A percentile compares a stretch with the other conserved stretches of the same genome.
phyloP scores from a whole-genome alignment of 1,140 invertebrate species.

The Leptinotarsa lineolata region DNA sequence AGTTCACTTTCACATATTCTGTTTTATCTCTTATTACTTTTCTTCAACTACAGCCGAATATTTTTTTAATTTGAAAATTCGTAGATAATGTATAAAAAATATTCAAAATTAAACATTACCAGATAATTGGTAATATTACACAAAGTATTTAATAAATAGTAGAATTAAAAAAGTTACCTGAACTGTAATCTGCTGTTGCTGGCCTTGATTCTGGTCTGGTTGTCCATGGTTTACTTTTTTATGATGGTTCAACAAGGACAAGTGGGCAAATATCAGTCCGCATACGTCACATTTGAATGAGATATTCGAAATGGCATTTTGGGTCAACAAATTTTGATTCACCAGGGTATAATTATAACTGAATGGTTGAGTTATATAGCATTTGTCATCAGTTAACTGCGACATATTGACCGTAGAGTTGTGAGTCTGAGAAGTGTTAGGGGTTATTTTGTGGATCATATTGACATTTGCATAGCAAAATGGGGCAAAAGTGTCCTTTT shows the following conservation, averaged over 20 bases:
- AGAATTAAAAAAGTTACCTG: slow-evolving; percentile 48
- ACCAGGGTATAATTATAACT: slow-evolving; percentile 67
- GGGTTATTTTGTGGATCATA: slow-evolving; percentile 65
- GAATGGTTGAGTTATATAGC: slow-evolving; percentile 72
- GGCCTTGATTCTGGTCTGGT: slow-evolving; percentile 56
- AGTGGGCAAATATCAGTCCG: slow-evolving; percentile 78
- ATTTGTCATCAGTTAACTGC: slow-evolving; percentile 67
- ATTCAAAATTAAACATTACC: too few relatives aligned
- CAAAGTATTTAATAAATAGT: too few relatives aligned
- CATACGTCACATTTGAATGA: slow-evolving; percentile 87
- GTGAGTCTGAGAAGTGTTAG: slow-evolving; percentile 57
- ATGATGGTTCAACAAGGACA: slow-evolving; percentile 77
- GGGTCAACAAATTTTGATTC: slow-evolving; percentile 66
- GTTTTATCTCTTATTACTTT: too few relatives aligned
- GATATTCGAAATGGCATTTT: slow-evolving; percentile 75
- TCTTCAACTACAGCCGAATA: too few relatives aligned
- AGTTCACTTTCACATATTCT: too few relatives aligned
- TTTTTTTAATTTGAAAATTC: too few relatives aligned
- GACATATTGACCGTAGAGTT: slow-evolving; percentile 67
- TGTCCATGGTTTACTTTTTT: slow-evolving; percentile 76
- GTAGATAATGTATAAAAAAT: too few relatives aligned
- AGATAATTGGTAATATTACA: too few relatives aligned
- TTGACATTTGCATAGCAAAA: slow-evolving; percentile 72
- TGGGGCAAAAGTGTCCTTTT: slow-evolving; percentile 63
- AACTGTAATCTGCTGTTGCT: slow-evolving; percentile 61